A percentile compares a stretch with the other conserved stretches of the same genome.
Conservation (phyloP, 92 coral and sea anemone species). For the Ricordea florida region DNA sequence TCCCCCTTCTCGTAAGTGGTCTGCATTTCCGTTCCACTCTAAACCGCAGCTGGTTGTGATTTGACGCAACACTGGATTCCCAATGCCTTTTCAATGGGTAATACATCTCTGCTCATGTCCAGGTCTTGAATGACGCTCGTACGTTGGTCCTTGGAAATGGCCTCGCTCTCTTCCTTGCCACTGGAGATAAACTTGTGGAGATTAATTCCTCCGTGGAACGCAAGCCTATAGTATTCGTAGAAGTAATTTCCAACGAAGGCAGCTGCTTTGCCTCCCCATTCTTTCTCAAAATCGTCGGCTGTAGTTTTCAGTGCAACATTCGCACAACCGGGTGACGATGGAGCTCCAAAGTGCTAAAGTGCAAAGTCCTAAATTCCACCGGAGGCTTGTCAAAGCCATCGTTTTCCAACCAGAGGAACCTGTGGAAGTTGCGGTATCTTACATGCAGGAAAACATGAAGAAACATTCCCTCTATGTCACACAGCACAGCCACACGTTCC, state of each 20-base stretch:
- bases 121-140: neutral
- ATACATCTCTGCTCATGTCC: neutral
- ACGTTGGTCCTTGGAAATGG: neutral
- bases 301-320: constrained; percentile 15
- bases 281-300: constrained; percentile 20
- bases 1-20: no score
- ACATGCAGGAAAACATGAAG: neutral
- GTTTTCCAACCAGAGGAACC: constrained; percentile 41
- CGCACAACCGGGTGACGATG: constrained; percentile 19
- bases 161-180: neutral
- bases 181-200: neutral
- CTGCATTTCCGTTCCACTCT: no score
- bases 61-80: neutral
- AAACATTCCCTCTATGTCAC: constrained; percentile 21
- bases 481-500: constrained; percentile 12
- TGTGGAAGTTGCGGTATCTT: constrained; percentile 3
- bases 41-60: no score
- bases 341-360: constrained; percentile 35
- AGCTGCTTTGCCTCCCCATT: constrained; percentile 23
- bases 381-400: neutral
- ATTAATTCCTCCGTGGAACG: neutral
- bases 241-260: neutral
- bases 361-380: constrained; percentile 14
- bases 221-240: neutral
- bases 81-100: neutral